Conservation (phyloP, 2,888 invertebrate genomes). For the Cephalotes varians region DNA sequence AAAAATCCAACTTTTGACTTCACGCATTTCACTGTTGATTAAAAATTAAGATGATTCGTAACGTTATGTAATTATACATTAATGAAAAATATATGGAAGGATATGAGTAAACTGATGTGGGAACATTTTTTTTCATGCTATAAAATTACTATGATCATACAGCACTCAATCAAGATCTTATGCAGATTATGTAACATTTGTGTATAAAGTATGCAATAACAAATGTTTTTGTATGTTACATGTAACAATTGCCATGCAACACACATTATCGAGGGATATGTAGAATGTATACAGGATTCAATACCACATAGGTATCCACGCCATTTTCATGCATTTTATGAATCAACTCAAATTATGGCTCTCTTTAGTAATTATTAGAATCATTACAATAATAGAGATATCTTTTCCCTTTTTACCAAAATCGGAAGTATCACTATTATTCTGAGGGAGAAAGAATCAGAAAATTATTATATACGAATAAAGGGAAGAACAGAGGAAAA, state of each 20-base stretch:
- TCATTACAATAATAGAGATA: neutral
- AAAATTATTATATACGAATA: neutral
- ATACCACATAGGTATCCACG: constrained; percentile 8
- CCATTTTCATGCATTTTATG: constrained; percentile 42
- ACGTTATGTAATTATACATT: neutral
- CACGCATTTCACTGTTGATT: constrained; percentile 91
- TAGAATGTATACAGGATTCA: neutral
- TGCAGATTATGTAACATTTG: neutral
- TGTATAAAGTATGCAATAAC: neutral
- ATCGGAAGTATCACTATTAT: constrained; percentile 1
- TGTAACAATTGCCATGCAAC: constrained; percentile 42
- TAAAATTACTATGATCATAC: neutral
- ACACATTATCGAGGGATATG: neutral
- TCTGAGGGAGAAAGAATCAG: neutral
- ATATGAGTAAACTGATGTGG: neutral
- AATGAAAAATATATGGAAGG: neutral
- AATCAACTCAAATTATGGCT: neutral
- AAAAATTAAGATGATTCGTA: constrained; percentile 35
- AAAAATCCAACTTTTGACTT: constrained; percentile 97
- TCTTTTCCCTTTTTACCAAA: neutral
- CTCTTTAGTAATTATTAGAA: constrained; percentile 9
- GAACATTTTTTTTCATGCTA: constrained; percentile 38
- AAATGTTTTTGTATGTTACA: constrained; percentile 19
- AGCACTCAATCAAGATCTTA: neutral
- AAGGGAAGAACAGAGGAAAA: neutral